Conservation (phyloP, 2,888 invertebrate genomes). For the Scelioninae gen. 1 region DNA sequence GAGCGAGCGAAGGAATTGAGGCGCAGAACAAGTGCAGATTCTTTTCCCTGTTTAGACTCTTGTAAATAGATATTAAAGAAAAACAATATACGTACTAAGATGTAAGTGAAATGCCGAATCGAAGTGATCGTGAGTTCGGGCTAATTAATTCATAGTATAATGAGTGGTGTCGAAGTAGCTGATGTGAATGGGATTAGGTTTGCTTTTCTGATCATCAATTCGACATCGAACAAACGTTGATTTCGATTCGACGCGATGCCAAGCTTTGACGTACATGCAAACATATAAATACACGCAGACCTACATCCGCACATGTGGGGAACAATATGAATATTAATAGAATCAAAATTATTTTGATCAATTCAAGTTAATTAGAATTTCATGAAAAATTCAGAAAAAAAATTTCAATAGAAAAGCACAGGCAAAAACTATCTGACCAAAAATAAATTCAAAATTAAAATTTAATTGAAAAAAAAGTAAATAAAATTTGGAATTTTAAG, state of each 20-base stretch:
- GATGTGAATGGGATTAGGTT: constrained; percentile 1
- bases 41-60: constrained; percentile 51
- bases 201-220: constrained; percentile 14
- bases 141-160: constrained; percentile 14
- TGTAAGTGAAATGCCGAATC: constrained; percentile 36
- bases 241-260: constrained; percentile 49
- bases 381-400: no score
- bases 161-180: background rate
- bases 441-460: no score
- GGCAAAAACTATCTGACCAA: no score
- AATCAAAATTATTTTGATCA: no score
- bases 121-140: constrained; percentile 43
- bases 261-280: constrained; percentile 25
- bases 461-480: no score
- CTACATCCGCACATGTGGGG: no score
- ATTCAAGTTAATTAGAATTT: no score
- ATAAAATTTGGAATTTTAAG: no score
- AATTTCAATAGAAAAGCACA: no score
- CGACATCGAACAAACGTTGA: constrained; percentile 28
- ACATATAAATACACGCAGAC: background rate
- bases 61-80: constrained; percentile 40
- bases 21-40: constrained; percentile 19
- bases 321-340: no score
- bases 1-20: constrained; percentile 41
- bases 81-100: constrained; percentile 46